Evolutionary conservation across 1,140 invertebrate species (phyloP).

Genomic region (Chionoecetes opilio): DNA sequence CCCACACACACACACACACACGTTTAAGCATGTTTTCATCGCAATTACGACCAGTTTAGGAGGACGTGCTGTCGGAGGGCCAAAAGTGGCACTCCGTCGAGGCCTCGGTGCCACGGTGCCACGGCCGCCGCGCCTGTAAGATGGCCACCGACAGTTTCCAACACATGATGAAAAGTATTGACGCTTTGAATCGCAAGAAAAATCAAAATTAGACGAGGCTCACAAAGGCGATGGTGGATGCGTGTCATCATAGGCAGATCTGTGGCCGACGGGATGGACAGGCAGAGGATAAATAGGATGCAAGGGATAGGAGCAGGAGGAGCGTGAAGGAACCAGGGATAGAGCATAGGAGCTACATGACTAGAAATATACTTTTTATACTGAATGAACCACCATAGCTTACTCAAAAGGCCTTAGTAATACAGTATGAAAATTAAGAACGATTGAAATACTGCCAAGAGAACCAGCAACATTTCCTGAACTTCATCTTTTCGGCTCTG

Average conservation of each 20-base stretch:
- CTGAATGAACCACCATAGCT: neutral
- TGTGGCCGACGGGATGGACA: neutral
- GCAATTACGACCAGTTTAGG: too few species aligned
- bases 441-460: neutral
- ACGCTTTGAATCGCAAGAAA: neutral
- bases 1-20: too few species aligned
- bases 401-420: neutral
- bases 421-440: neutral
- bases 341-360: neutral
- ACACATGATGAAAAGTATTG: neutral
- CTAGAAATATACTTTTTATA: neutral
- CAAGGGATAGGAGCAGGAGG: neutral
- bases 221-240: neutral
- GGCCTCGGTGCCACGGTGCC: neutral
- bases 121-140: neutral
- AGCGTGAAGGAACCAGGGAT: neutral
- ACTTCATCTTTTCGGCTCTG: too few species aligned
- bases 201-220: neutral
- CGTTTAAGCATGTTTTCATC: too few species aligned
- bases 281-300: neutral
- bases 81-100: neutral
- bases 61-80: too few species aligned
- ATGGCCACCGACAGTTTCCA: neutral
- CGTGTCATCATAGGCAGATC: neutral
- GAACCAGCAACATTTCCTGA: neutral